Conservation (phyloP, 1,140 invertebrate species). For the Onthophagus taurus region DNA sequence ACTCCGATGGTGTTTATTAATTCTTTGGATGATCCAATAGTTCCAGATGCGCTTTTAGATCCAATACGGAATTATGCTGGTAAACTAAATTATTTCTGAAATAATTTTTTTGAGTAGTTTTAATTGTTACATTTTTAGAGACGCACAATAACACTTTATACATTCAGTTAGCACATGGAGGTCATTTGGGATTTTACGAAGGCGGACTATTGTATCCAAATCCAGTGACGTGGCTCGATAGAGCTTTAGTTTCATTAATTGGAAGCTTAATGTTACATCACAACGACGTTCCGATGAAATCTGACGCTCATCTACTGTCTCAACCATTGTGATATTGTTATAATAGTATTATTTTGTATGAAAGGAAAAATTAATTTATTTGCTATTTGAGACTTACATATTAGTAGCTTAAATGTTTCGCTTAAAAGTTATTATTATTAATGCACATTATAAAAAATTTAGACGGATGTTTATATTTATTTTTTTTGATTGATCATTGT, state of each 20-base stretch:
- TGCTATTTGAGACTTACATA: too few species aligned
- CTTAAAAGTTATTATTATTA: too few species aligned
- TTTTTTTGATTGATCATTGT: too few species aligned
- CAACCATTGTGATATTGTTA: too few species aligned
- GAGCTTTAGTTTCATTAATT: slow-evolving; percentile 63
- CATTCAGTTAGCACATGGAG: slow-evolving; percentile 76
- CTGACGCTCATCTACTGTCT: slow-evolving; percentile 8
- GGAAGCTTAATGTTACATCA: slow-evolving; percentile 56
- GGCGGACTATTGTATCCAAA: slow-evolving; percentile 75
- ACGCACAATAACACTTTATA: slow-evolving; percentile 59
- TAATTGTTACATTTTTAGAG: slow-evolving; percentile 47
- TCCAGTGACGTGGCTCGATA: slow-evolving; percentile 83
- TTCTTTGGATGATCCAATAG: slow-evolving; percentile 78
- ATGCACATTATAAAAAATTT: too few species aligned
- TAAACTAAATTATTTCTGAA: slow-evolving; percentile 41
- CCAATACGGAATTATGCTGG: slow-evolving; percentile 65
- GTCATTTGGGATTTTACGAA: slow-evolving; percentile 89
- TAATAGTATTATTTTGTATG: too few species aligned
- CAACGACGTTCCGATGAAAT: slow-evolving; percentile 37
- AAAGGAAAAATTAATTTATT: too few species aligned
- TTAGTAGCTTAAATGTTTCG: too few species aligned
- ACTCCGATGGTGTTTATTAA: slow-evolving; percentile 82
- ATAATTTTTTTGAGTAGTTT: not conserved
- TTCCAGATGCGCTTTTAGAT: slow-evolving; percentile 62
- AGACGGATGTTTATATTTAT: too few species aligned